A percentile compares a stretch with the other conserved stretches of the same genome.
phyloP scores from a whole-genome alignment of 2,113 vertebrate genomes.

The Argyrosomus japonicus region DNA sequence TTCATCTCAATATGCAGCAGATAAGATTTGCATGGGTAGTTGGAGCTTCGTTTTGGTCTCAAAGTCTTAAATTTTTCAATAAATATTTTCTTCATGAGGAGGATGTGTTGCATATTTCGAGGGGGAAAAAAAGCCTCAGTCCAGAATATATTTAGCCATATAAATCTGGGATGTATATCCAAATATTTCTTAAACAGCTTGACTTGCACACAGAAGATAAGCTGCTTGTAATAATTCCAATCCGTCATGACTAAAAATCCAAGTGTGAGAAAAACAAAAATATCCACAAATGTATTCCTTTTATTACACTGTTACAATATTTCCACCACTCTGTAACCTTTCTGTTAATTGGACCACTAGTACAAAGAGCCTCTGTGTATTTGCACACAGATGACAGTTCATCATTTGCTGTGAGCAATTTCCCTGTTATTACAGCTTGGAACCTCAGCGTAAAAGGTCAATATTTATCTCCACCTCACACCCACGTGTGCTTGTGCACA shows the following conservation, averaged over 20 bases:
- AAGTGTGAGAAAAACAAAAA: constrained; percentile 37
- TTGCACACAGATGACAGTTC: constrained; percentile 72
- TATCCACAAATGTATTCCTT: constrained; percentile 21
- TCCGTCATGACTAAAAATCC: constrained; percentile 23
- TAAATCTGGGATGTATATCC: not conserved
- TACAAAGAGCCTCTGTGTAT: constrained; percentile 56
- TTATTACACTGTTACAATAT: constrained; percentile 43
- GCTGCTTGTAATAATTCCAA: constrained; percentile 15
- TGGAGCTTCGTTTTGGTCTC: not conserved
- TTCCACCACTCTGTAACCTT: constrained; percentile 56
- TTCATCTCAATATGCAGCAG: not conserved
- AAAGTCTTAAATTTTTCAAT: not conserved
- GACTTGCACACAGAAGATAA: constrained; percentile 23
- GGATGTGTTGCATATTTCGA: constrained; percentile 18
- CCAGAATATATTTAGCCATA: not conserved
- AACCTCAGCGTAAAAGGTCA: constrained; percentile 66
- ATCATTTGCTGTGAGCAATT: constrained; percentile 68
- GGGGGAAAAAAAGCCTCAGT: not conserved
- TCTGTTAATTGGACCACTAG: constrained; percentile 64
- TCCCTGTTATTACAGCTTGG: constrained; percentile 69
- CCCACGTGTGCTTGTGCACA: constrained; percentile 1
- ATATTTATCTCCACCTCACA: constrained; percentile 56
- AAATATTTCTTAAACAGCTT: constrained; percentile 1
- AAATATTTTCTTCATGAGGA: constrained; percentile 2
- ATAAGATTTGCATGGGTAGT: not conserved